Conservation (phyloP, 2,888 invertebrate species). For the Steinernema carpocapsae region DNA sequence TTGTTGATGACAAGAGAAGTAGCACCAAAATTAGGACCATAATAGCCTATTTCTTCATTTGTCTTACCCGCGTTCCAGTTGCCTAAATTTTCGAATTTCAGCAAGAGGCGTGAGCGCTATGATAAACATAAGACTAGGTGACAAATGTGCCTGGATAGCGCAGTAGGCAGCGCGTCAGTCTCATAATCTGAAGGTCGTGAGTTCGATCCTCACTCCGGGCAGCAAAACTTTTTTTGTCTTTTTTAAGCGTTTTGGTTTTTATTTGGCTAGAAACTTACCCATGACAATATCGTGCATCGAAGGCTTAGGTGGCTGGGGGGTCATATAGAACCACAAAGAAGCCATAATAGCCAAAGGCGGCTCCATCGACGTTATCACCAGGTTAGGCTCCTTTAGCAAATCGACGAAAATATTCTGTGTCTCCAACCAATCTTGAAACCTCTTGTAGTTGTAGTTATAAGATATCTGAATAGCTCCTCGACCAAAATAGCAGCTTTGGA, state of each 20-base stretch:
- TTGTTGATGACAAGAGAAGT: slow-evolving; percentile 57
- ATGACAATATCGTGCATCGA: slow-evolving; percentile 69
- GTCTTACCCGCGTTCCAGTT: slow-evolving; percentile 58
- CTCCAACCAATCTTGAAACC: slow-evolving; percentile 61
- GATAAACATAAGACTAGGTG: too few relatives aligned
- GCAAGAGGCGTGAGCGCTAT: too few relatives aligned
- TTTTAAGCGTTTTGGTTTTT: too few relatives aligned
- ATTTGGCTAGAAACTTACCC: too few relatives aligned
- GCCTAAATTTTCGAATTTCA: slow-evolving; percentile 58
- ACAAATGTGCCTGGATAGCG: slow-evolving; percentile 67
- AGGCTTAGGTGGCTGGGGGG: slow-evolving; percentile 69
- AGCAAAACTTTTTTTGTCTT: too few relatives aligned
- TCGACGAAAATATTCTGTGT: slow-evolving; percentile 57
- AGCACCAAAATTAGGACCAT: slow-evolving; percentile 54
- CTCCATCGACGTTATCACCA: slow-evolving; percentile 62
- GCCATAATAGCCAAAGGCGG: slow-evolving; percentile 68
- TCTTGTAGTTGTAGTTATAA: slow-evolving; percentile 68
- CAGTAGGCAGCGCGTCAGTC: slow-evolving; percentile 88
- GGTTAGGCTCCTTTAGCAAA: slow-evolving; percentile 59
- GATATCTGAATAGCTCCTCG: slow-evolving; percentile 64
- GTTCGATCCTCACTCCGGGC: slow-evolving; percentile 83
- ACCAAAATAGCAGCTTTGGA: slow-evolving; percentile 67
- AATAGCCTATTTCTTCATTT: slow-evolving; percentile 50
- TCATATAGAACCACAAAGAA: slow-evolving; percentile 68
- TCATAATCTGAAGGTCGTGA: slow-evolving; percentile 92